Evolutionary conservation across 2,797 vertebrate genomes (phyloP).

Genomic region (Apogon talboti): DNA sequence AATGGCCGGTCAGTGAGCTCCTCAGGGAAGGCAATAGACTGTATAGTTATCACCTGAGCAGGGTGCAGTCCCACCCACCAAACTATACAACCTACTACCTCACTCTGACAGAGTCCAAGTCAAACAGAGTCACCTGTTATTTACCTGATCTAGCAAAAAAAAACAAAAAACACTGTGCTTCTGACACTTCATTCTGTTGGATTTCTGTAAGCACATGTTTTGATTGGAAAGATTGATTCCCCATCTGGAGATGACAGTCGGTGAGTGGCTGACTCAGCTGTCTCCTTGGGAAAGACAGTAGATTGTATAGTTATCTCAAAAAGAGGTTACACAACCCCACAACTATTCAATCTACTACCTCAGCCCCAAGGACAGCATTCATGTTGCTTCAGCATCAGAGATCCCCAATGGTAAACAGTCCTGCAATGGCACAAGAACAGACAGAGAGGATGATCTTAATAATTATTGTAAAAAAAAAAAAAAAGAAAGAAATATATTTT

Average conservation of each 20-base stretch:
- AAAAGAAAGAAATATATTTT: no score
- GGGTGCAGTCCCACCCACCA: conserved; percentile 91
- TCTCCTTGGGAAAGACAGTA: conserved; percentile 97
- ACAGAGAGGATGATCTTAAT: conserved; percentile 51
- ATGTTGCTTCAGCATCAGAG: conserved; percentile 52
- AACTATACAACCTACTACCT: conserved; percentile 99
- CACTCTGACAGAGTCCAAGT: conserved; percentile 83
- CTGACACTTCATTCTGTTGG: conserved; percentile 21
- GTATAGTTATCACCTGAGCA: conserved; percentile 96
- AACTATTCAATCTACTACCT: conserved; percentile 99
- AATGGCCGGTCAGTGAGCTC: conserved; percentile 72
- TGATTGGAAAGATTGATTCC: conserved; percentile 36
- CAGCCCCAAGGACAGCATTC: conserved; percentile 93
- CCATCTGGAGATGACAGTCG: conserved; percentile 50
- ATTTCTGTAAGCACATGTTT: conserved; percentile 32
- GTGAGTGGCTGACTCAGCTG: conserved; percentile 84
- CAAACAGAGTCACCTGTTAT: conserved; percentile 27
- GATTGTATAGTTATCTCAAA: conserved; percentile 95
- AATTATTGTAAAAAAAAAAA: not conserved
- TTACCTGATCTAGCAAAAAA: conserved; percentile 10
- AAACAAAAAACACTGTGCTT: not conserved
- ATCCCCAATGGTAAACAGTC: conserved; percentile 50
- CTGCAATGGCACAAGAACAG: conserved; percentile 61
- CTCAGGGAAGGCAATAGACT: conserved; percentile 95
- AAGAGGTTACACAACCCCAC: conserved; percentile 88